Evolutionary conservation across 2,113 vertebrate genomes (phyloP).

Genomic region (Carassius gibelio): DNA sequence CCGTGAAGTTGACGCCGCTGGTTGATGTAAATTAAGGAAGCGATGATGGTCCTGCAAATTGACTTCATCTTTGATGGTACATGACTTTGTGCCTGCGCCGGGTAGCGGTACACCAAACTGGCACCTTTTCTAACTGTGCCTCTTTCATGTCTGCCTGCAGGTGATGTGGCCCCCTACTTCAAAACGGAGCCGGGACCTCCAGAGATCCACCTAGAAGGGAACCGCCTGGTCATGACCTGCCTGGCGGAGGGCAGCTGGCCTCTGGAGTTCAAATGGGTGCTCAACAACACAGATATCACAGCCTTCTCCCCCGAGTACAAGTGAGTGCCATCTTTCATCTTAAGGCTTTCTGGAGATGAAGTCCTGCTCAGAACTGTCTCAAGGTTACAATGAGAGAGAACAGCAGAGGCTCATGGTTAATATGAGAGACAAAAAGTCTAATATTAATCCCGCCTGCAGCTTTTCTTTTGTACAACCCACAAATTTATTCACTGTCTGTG

Average conservation of each 20-base stretch:
- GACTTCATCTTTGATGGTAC: constrained; percentile 14
- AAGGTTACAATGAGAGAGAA: not conserved
- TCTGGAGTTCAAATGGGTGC: constrained; percentile 90
- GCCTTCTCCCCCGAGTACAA: constrained; percentile 87
- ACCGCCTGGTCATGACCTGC: constrained; percentile 91
- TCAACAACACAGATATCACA: constrained; percentile 82
- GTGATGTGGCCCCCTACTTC: constrained; percentile 64
- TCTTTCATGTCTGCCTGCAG: constrained; percentile 49
- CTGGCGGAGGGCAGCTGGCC: constrained; percentile 96
- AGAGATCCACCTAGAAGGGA: constrained; percentile 82
- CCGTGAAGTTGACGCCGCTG: not conserved
- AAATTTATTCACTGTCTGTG: not conserved
- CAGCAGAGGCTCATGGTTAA: constrained; percentile 4
- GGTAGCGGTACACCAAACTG: not conserved
- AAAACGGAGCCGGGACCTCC: constrained; percentile 63
- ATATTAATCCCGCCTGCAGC: constrained; percentile 31
- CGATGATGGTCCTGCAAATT: constrained; percentile 23
- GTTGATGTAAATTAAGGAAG: constrained; percentile 17
- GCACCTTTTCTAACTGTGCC: not conserved
- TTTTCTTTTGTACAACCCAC: not conserved
- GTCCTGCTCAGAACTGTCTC: constrained; percentile 11
- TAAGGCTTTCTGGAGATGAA: not conserved
- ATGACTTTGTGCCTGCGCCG: not conserved
- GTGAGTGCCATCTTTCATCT: constrained; percentile 72
- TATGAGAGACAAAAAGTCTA: constrained; percentile 10